phyloP scores from a whole-genome alignment of 2,113 vertebrate genomes.

The Leucopsar rothschildi region DNA sequence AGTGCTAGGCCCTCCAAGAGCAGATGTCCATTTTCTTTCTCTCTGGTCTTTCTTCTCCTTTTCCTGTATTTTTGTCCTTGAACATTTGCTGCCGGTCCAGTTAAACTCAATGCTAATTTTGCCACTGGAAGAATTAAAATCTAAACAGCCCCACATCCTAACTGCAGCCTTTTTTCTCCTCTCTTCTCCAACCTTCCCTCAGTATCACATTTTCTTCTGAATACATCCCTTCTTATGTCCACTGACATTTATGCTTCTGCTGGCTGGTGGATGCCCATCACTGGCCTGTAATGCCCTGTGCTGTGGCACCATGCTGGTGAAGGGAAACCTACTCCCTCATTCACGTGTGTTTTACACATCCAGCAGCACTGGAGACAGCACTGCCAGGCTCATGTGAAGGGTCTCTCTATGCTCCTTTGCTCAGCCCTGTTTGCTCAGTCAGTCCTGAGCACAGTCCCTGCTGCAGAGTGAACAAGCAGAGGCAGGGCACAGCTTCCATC shows the following conservation, averaged over 20 bases:
- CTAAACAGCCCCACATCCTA: neutral
- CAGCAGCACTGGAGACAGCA: neutral
- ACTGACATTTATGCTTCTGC: neutral
- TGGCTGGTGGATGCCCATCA: fast-evolving
- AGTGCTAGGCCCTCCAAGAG: neutral
- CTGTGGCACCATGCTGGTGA: neutral
- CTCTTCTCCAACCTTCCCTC: neutral
- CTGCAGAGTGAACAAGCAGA: neutral
- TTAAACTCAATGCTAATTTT: neutral
- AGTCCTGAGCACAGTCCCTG: neutral
- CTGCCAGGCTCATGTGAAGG: neutral
- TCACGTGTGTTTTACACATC: fast-evolving
- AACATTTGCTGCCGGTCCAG: neutral
- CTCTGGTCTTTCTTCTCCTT: neutral
- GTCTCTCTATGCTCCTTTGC: neutral
- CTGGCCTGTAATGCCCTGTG: neutral
- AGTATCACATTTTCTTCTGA: neutral
- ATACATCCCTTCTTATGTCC: neutral
- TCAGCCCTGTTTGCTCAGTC: neutral
- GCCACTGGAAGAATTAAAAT: neutral
- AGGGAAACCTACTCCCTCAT: fast-evolving
- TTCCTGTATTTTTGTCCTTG: neutral
- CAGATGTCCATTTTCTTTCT: neutral
- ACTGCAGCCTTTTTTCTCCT: neutral
- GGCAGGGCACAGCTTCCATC: neutral